A percentile compares a stretch with the other conserved stretches of the same genome.
phyloP scores from a whole-genome alignment of 2,888 invertebrate species.

The Gnatocerus cornutus region DNA sequence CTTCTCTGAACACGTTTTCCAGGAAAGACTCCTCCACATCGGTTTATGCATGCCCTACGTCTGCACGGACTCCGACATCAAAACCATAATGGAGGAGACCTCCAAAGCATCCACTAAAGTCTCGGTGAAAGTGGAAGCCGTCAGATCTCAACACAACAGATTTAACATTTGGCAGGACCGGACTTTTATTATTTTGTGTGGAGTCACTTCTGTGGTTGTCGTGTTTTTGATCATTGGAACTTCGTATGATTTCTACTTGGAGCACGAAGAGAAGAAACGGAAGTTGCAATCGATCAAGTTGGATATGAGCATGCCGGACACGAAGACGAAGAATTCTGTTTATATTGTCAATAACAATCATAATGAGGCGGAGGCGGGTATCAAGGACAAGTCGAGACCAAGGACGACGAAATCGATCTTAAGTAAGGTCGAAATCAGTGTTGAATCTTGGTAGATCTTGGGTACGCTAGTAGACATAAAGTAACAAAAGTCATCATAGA shows the following conservation, averaged over 20 bases:
- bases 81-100: slow-evolving; percentile 73
- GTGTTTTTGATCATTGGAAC: slow-evolving; percentile 80
- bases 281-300: slow-evolving; percentile 65
- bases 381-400: slow-evolving; percentile 42
- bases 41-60: slow-evolving; percentile 84
- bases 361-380: slow-evolving; percentile 44
- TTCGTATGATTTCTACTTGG: slow-evolving; percentile 80
- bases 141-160: slow-evolving; percentile 79
- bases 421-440: slow-evolving; percentile 51
- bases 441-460: no score
- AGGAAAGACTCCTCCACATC: slow-evolving; percentile 82
- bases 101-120: slow-evolving; percentile 73
- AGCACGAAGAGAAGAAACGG: slow-evolving; percentile 71
- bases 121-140: slow-evolving; percentile 76
- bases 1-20: slow-evolving; percentile 39
- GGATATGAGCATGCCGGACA: slow-evolving; percentile 68
- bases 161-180: slow-evolving; percentile 80
- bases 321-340: slow-evolving; percentile 63
- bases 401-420: slow-evolving; percentile 42
- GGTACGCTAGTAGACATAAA: no score
- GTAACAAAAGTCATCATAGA: no score
- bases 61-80: slow-evolving; percentile 79
- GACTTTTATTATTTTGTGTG: slow-evolving; percentile 80
- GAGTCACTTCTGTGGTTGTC: slow-evolving; percentile 72
- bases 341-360: slow-evolving; percentile 64